Evolutionary conservation across 1,140 invertebrate species (phyloP), one percentile per base, ranked within the genome.

Genomic region (Pachypeltis micranthus): DNA sequence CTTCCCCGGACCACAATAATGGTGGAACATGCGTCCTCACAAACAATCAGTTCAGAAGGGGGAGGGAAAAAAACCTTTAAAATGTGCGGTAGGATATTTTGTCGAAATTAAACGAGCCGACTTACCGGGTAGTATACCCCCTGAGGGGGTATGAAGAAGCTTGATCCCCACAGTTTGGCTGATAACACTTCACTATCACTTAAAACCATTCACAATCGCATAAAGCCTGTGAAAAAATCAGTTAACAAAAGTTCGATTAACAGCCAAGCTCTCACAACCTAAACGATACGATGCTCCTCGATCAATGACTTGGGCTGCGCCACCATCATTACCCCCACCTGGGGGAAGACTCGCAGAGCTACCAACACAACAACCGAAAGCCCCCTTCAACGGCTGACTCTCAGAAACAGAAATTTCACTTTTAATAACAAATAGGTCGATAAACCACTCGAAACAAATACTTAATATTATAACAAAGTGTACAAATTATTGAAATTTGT

Each of bases 41-140:
- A n/a, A n/a, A n/a, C n/a, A n/a, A n/a, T n/a, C n/a, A n/a, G n/a
- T n/a, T n/a, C n/a, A n/a, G n/a, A n/a, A n/a, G n/a, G n/a, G n/a
- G n/a, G n/a, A n/a, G n/a, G n/a, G n/a, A n/a, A n/a, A n/a, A n/a
- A n/a, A n/a, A n/a, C n/a, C n/a, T n/a, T n/a, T n/a, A n/a, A n/a
- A n/a, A n/a, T n/a, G n/a, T n/a, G n/a, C n/a, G n/a, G n/a, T n/a
- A n/a, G n/a, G n/a, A n/a, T n/a, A n/a, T n/a, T n/a, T n/a, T n/a
- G n/a, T n/a, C n/a, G n/a, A n/a, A n/a, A n/a, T n/a, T n/a, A 21
- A 51, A 51, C 23, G 23, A 14, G 10, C 23, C 19, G 47, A 86
- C 87, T 90, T 82, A 91, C 88, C 84, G 87, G 88, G 82, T 90
- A 91, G 80, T 90, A 91, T 84, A 90, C 88, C 83, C 88, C 88